Conservation (phyloP, 1,140 invertebrate species). For the Cataglyphis hispanica region DNA sequence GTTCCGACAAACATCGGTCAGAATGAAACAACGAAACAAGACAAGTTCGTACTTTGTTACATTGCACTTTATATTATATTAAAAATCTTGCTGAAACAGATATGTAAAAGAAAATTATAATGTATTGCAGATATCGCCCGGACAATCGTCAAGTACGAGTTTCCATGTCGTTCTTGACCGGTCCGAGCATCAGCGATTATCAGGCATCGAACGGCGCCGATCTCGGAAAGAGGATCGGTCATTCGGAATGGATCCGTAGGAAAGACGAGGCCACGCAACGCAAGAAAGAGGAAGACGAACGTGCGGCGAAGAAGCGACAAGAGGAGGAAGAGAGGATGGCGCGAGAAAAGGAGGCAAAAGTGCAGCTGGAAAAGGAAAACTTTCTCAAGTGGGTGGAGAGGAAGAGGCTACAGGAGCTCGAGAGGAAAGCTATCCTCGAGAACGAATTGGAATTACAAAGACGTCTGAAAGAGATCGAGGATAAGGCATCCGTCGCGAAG, state of each 20-base stretch:
- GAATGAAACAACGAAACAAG: not conserved
- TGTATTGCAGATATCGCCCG: slow-evolving; percentile 12
- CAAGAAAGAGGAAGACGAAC: slow-evolving; percentile 69
- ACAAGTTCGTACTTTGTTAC: slow-evolving; percentile 32
- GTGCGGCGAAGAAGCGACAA: slow-evolving; percentile 58
- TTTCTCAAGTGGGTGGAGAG: slow-evolving; percentile 78
- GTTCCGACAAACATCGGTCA: not conserved
- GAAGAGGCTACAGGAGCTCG: slow-evolving; percentile 75
- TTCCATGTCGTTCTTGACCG: slow-evolving; percentile 67
- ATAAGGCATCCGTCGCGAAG: slow-evolving; percentile 73
- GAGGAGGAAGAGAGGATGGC: slow-evolving; percentile 67
- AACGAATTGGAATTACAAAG: slow-evolving; percentile 76
- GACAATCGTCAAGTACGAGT: slow-evolving; percentile 58
- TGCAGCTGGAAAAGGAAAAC: slow-evolving; percentile 75
- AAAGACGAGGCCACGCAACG: slow-evolving; percentile 71
- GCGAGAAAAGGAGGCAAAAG: slow-evolving; percentile 73
- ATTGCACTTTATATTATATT: not conserved
- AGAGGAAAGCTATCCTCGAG: slow-evolving; percentile 66
- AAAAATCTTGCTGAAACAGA: too few species aligned
- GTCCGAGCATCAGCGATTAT: slow-evolving; percentile 54
- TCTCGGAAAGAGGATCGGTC: slow-evolving; percentile 62
- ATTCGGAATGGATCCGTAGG: slow-evolving; percentile 79
- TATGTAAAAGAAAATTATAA: not conserved
- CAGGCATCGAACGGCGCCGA: slow-evolving; percentile 14
- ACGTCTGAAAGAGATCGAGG: slow-evolving; percentile 75